Base-by-base conservation (phyloP, 2,888 invertebrate genomes). In the Trachelus stipa region DNA sequence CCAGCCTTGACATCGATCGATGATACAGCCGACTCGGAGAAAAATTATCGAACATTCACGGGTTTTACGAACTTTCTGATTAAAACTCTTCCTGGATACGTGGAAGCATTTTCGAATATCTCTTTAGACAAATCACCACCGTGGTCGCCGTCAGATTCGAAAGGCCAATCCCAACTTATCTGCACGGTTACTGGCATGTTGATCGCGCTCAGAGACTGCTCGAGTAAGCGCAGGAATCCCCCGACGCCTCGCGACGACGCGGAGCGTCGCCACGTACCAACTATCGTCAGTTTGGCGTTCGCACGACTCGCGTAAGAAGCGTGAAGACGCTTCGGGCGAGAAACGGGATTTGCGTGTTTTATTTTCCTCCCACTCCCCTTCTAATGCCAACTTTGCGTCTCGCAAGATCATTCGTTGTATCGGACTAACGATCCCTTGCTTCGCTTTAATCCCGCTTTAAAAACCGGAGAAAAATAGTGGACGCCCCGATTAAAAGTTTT, bases 1-100 rank as follows among this genome's bases (percentile, higher is more conserved):
- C 79, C 81, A 82, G 81, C 82, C 9, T 56, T 15, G 15, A 15
- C 40, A 4, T 40, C 23, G 23, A 56, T 56, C 56, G 23, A 2
- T 23, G 56, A 56, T 56, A 23, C 0, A 56, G 56, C 6, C 15
- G 23, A 15, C 23, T 23, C 23, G 56, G 23, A 56, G 56, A 23
- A 56, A 40, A 56, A 23, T 9, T 23, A 56, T 56, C 56, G 9
- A 56, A 23, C 23, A 23, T 2, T 15, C 6, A 40, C 23, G 40
- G 56, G 23, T 23, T 40, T 40, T 15, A 15, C 15, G 15, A 40
- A 15, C 15, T 23, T 56, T 56, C 9, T 6, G 2, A 56, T 56
- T 23, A 23, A 23, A 23, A 23, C 23, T 56, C 56, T 56, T 15
- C 9, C 23, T 56, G 2, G 23, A 23, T 56, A 9, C 23, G 15